Base-by-base conservation (phyloP, 64 coral and sea anemone species). In the Acropora yongei region DNA sequence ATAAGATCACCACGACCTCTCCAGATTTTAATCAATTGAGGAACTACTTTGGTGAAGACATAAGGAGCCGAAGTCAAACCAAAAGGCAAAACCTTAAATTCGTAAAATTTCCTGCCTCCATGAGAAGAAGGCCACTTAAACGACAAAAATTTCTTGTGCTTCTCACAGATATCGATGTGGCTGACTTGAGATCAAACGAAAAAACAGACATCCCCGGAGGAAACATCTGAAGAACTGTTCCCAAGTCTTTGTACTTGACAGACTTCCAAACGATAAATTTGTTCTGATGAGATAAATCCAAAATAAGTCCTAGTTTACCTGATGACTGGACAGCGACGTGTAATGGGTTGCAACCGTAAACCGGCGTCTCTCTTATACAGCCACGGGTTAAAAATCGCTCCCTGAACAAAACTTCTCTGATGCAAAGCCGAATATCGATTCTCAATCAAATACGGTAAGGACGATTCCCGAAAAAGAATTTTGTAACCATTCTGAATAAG, bases 301-400 rank as follows among this genome's bases (percentile, higher is more conserved):
- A 55, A 55, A 55, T 55, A 55, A 55, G 51, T 55, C 51, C 10
- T 55, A 55, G 51, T 61, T 93, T 93, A 44, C 86, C 92, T n/a
- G 74, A 93, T 6, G 85, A 82, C 50, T 93, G 92, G 30, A 93
- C 78, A 46, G 78, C 86, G 44, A 94, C 78, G 49, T 94, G 92
- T 50, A 94, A 78, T 16, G 92, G 92, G 19, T 94, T 89, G 42
- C 86, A 94, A 6, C 86, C 78, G 10, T 19, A 57, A 65, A 75
- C 8, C 45, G 65, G 41, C 39, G 88, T 47, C 58, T 93, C 92
- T 89, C 74, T 67, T 65, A 89, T 88, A 44, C 92, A 93, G n/a
- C 92, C 86, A 61, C 53, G 77, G 53, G 16, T 46, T 12, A 82
- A 12, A 80, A 82, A 88, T 76, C 3, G 91, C 77, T 69, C 87